Evolutionary conservation across 2,888 invertebrate species (phyloP).

Genomic region (Macrosiphum euphorbiae): DNA sequence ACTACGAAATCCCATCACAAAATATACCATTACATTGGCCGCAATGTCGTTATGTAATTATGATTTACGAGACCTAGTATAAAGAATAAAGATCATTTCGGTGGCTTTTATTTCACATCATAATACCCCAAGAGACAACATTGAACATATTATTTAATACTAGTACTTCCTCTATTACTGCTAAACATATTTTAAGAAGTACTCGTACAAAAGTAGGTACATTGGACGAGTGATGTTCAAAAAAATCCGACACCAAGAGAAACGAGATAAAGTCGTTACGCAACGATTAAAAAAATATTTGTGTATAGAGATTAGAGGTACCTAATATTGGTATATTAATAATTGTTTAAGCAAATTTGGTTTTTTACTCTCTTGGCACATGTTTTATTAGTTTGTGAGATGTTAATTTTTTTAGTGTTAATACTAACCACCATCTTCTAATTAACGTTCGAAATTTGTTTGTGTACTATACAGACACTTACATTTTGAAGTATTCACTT

Average conservation of each 20-base stretch:
- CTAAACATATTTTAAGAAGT: neutral
- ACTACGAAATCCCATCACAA: neutral
- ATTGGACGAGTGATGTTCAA: neutral
- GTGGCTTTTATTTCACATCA: neutral
- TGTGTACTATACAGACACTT: neutral
- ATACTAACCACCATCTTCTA: neutral
- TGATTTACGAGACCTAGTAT: conserved; percentile 11
- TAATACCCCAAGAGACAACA: neutral
- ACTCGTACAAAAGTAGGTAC: neutral
- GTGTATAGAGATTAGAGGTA: neutral
- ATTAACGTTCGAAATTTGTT: neutral
- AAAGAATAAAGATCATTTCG: neutral
- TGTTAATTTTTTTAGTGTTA: neutral
- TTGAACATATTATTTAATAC: conserved; percentile 7
- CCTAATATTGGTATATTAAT: neutral
- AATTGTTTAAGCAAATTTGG: neutral
- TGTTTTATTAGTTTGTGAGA: neutral
- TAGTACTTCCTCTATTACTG: neutral
- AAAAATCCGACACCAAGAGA: neutral
- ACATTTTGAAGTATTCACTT: conserved; percentile 6
- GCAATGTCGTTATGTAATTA: neutral
- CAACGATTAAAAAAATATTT: neutral
- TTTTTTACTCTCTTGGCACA: neutral
- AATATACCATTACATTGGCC: neutral
- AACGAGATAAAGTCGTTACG: neutral